A percentile compares a stretch with the other conserved stretches of the same genome.
Evolutionary conservation across 1,140 invertebrate genomes (phyloP).

Genomic region (Bathynomus jamesi): DNA sequence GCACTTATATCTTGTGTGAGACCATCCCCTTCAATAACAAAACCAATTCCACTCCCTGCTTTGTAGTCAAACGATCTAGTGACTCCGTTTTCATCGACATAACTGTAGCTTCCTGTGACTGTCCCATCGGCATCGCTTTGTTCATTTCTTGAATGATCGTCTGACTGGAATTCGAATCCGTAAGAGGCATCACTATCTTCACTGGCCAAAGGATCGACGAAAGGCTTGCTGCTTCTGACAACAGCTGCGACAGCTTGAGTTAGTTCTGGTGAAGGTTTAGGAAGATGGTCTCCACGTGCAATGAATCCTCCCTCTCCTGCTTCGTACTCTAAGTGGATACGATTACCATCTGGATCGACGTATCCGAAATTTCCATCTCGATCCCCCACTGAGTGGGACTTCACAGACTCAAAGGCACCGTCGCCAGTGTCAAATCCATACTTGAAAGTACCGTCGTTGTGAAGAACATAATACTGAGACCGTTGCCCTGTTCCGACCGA

Average conservation of each 20-base stretch:
- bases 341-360: constrained; percentile 21
- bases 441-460: constrained; percentile 9
- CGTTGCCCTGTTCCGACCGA: neutral
- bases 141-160: constrained; percentile 36
- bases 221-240: neutral
- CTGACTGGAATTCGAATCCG: constrained; percentile 37
- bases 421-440: constrained; percentile 31
- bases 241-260: neutral
- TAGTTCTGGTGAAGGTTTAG: neutral
- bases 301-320: constrained; percentile 26
- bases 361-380: constrained; percentile 21
- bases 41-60: constrained; percentile 32
- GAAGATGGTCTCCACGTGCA: constrained; percentile 5
- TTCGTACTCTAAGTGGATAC: constrained; percentile 13
- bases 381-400: constrained; percentile 3
- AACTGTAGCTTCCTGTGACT: constrained; percentile 41
- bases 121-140: constrained; percentile 37
- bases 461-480: neutral
- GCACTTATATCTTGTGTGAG: constrained; percentile 12
- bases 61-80: constrained; percentile 26
- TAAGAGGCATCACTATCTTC: constrained; percentile 32
- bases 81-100: constrained; percentile 38
- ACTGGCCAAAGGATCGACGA: constrained; percentile 22
- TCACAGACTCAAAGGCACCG: constrained; percentile 23
- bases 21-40: constrained; percentile 29